Percentiles rank a stretch among this genome's conserved stretches.
These are phyloP conservation scores for Bufo gargarizans DNA, from an alignment of 2,113 vertebrate species.

Conservation along the genomic window DNA sequence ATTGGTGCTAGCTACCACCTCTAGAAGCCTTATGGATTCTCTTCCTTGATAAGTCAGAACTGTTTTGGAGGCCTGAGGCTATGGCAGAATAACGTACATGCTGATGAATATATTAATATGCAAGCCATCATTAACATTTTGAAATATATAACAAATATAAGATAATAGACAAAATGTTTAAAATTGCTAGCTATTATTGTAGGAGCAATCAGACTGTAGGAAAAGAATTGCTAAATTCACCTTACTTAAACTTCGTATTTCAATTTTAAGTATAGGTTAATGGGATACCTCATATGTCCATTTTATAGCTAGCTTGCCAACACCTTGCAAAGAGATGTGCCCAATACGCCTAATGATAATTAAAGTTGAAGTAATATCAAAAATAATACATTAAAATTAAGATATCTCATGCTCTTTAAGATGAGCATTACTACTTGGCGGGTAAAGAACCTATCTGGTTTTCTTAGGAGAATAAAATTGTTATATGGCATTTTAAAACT, in stretches of 20 bases:
- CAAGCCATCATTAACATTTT: too few relatives aligned
- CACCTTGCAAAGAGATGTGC: constrained; percentile 25
- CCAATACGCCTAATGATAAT: constrained; percentile 53
- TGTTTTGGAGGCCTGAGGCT: too few relatives aligned
- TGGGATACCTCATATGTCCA: constrained; percentile 24
- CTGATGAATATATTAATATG: too few relatives aligned
- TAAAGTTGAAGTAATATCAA: constrained; percentile 51
- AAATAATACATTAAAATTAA: constrained; percentile 49
- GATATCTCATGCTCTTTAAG: constrained; percentile 46
- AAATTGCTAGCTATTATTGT: background rate
- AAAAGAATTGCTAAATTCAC: constrained; percentile 8
- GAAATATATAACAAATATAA: background rate
- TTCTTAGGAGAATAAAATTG: constrained; percentile 55
- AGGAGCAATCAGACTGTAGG: background rate
- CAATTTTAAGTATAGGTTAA: constrained; percentile 49
- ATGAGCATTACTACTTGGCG: constrained; percentile 46
- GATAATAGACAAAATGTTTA: background rate
- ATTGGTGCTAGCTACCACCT: too few relatives aligned
- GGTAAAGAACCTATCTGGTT: constrained; percentile 33
- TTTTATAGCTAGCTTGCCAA: constrained; percentile 42
- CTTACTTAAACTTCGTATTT: constrained; percentile 40
- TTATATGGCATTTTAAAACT: constrained; percentile 56
- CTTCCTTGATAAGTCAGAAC: too few relatives aligned
- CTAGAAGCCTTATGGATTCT: too few relatives aligned
- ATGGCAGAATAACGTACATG: too few relatives aligned